Base-by-base conservation (phyloP, 2,888 invertebrate genomes). In the Hybos culiciformis region DNA sequence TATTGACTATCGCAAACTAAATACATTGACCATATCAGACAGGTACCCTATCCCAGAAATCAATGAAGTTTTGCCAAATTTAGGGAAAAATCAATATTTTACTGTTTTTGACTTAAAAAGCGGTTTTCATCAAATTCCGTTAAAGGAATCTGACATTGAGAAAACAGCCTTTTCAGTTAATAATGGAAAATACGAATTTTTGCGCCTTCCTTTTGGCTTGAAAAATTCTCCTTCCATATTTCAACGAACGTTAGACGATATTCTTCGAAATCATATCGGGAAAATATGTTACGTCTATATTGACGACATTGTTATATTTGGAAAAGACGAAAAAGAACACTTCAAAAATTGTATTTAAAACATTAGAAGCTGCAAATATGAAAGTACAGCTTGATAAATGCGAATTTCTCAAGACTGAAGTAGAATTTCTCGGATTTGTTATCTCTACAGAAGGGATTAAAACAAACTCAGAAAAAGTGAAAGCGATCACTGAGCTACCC, bases 381-480 rank as follows among this genome's bases (percentile, higher is more conserved):
- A 39, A 40, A 17, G 36, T 44, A 12, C 36, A 39, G n/a, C 20
- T 40, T 9, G 44, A 44, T 19, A 41, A 44, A 37, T 41, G 31
- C 9, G 31, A 31, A 11, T 31, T 31, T n/a, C 31, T 31, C 5
- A 12, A 31, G n/a, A 31, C 8, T 5, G n/a, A 31, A 31, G n/a
- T 31, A 5, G n/a, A 31, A 12, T 31, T 31, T n/a, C n/a, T 12
- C 5, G 31, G 31, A 31, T 31, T 31, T n/a, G n/a, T 31, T 12
- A n/a, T 31, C 5, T 31, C 31, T 8, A 11, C 8, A n/a, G 31
- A 31, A 8, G 31, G 31, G 5, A 31, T 31, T 12, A 31, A 31
- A 43, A 55, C 57, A 7, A 50, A 56, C 37, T 51, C 52, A 6
- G 21, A 45, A 23, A 54, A 53, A 46, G 48, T 53, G 8, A 20